Evolutionary conservation across 2,888 invertebrate genomes (phyloP).

Genomic region (Campoplex capitator): DNA sequence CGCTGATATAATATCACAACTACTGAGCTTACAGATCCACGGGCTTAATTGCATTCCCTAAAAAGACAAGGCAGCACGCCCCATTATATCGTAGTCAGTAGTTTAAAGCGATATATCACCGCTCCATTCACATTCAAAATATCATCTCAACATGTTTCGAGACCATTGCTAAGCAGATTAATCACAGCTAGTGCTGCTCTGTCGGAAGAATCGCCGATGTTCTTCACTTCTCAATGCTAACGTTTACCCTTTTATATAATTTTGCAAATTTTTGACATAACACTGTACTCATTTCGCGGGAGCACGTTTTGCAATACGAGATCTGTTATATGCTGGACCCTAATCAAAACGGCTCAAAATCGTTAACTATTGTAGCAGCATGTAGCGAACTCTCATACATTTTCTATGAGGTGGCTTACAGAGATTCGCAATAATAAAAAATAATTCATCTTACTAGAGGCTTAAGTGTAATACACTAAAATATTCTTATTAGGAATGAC

Average conservation of each 20-base stretch:
- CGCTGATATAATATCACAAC: slow-evolving; percentile 7
- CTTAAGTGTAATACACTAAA: no score
- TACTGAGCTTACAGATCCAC: slow-evolving; percentile 28
- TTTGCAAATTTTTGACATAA: not conserved
- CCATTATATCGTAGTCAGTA: slow-evolving; percentile 10
- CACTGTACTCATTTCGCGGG: not conserved
- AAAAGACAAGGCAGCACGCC: slow-evolving; percentile 22
- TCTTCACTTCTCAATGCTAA: no score
- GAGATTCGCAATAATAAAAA: no score
- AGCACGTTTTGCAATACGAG: no score
- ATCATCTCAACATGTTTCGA: not conserved
- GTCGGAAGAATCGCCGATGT: no score
- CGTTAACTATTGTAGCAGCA: no score
- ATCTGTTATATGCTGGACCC: no score
- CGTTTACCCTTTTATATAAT: not conserved
- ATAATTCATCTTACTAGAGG: no score
- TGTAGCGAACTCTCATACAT: no score
- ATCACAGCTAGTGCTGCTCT: not conserved
- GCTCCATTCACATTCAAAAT: not conserved
- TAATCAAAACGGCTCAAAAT: no score
- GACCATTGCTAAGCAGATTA: not conserved
- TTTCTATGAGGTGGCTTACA: no score
- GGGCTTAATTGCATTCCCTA: slow-evolving; percentile 42
- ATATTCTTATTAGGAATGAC: no score
- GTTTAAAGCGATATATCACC: not conserved